Conservation (phyloP, 2,888 invertebrate species). For the Tachina fera region DNA sequence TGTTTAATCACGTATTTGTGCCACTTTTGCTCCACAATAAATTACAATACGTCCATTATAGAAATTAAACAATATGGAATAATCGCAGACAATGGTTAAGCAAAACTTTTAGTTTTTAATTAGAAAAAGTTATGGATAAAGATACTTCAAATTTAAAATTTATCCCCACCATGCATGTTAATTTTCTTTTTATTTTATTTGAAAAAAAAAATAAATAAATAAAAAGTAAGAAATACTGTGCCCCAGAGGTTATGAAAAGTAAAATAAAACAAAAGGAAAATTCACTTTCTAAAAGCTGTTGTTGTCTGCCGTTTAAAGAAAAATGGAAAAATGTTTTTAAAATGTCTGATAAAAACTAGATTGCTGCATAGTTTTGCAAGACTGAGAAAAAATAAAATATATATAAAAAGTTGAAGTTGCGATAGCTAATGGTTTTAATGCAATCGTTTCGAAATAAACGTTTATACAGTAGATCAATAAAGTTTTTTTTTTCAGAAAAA, state of each 20-base stretch:
- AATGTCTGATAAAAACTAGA: slow-evolving; percentile 34
- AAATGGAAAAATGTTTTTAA: slow-evolving; percentile 40
- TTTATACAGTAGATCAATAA: background rate
- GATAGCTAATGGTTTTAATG: slow-evolving; percentile 52
- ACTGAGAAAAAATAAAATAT: slow-evolving; percentile 15
- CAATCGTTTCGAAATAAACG: slow-evolving; percentile 13
- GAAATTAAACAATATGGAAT: background rate
- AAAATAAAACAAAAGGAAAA: slow-evolving; percentile 48
- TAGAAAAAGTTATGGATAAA: slow-evolving; percentile 3
- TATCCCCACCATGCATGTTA: slow-evolving; percentile 14
- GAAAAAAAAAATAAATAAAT: background rate
- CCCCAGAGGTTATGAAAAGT: background rate
- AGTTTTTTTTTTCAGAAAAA: slow-evolving; percentile 4
- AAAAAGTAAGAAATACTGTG: no score
- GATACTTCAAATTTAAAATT: background rate
- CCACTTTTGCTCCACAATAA: slow-evolving; percentile 49
- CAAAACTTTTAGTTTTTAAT: background rate
- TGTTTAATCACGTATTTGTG: slow-evolving; percentile 62
- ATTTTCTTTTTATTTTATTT: slow-evolving; percentile 22
- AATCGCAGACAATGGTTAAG: background rate
- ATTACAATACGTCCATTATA: slow-evolving; percentile 12
- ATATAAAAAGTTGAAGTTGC: slow-evolving; percentile 49
- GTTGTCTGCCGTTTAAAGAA: slow-evolving; percentile 51
- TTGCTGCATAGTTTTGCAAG: slow-evolving; percentile 46
- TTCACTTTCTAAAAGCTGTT: slow-evolving; percentile 67